Conservation (phyloP, 2,113 vertebrate genomes). For the Syngnathus typhle region DNA sequence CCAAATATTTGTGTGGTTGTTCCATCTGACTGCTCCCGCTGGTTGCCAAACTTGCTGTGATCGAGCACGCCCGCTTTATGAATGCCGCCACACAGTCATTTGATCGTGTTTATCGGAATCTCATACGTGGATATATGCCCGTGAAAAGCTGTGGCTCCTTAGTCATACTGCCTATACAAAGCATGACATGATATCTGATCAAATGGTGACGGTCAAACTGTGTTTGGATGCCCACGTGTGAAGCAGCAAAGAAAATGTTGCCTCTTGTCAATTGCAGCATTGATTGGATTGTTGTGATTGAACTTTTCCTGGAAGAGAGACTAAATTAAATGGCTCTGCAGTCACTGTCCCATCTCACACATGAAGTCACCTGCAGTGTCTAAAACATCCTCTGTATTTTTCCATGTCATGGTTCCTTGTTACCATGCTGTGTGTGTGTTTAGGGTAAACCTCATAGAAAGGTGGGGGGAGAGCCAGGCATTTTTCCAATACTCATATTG, state of each 20-base stretch:
- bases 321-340: slow-evolving; percentile 19
- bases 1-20: slow-evolving; percentile 60
- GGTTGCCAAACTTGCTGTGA: slow-evolving; percentile 61
- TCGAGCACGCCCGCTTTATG: slow-evolving; percentile 48
- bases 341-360: slow-evolving; percentile 25
- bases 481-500: slow-evolving; percentile 48
- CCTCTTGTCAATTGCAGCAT: slow-evolving; percentile 16
- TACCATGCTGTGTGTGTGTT: slow-evolving; percentile 49
- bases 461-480: slow-evolving; percentile 52
- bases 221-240: slow-evolving; percentile 26
- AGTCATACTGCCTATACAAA: slow-evolving; percentile 28
- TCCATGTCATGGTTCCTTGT: slow-evolving; percentile 64
- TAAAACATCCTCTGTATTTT: slow-evolving; percentile 58
- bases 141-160: slow-evolving; percentile 23
- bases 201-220: not conserved
- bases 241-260: not conserved
- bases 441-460: slow-evolving; percentile 52
- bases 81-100: slow-evolving; percentile 53
- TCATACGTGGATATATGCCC: slow-evolving; percentile 40
- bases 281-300: slow-evolving; percentile 2
- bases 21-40: slow-evolving; percentile 62
- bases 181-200: slow-evolving; percentile 23
- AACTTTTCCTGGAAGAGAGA: slow-evolving; percentile 10
- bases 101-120: slow-evolving; percentile 52
- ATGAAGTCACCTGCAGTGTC: slow-evolving; percentile 41